Evolutionary conservation across 1,140 invertebrate species (phyloP).

Genomic region (Drosophila bifasciata): DNA sequence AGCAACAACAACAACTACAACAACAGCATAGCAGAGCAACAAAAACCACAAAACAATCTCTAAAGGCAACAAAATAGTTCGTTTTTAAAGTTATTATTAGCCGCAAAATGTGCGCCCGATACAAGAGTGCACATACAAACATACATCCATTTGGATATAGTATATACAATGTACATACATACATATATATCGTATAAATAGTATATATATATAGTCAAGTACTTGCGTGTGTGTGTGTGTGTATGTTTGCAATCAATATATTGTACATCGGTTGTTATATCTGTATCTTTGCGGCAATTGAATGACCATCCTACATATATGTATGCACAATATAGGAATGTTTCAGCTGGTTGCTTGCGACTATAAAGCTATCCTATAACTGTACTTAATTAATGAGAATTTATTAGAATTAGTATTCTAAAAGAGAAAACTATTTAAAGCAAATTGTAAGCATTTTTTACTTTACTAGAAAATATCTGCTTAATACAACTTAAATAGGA

Average conservation of each 20-base stretch:
- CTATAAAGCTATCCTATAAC: no score
- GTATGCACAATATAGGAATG: constrained; percentile 25
- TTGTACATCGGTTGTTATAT: constrained; percentile 66
- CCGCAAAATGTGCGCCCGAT: constrained; percentile 75
- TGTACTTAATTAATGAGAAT: no score
- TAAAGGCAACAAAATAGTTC: constrained; percentile 82
- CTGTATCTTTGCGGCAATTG: constrained; percentile 65
- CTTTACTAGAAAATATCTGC: no score
- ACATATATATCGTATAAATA: constrained; percentile 20
- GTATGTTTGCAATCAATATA: constrained; percentile 64
- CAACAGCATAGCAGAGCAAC: constrained; percentile 35
- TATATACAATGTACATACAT: constrained; percentile 31
- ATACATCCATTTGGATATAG: constrained; percentile 7
- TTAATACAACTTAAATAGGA: no score
- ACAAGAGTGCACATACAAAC: constrained; percentile 48
- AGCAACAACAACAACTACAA: constrained; percentile 46
- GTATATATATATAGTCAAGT: constrained; percentile 24
- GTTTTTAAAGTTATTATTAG: constrained; percentile 83
- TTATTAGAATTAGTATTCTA: no score
- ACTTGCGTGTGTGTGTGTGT: constrained; percentile 34
- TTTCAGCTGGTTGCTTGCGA: background rate
- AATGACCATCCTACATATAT: constrained; percentile 55
- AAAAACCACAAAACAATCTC: constrained; percentile 57
- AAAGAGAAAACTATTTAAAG: no score
- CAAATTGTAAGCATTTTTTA: no score